Evolutionary conservation across 2,113 vertebrate species (phyloP).

Genomic region (Ranitomeya imitator): DNA sequence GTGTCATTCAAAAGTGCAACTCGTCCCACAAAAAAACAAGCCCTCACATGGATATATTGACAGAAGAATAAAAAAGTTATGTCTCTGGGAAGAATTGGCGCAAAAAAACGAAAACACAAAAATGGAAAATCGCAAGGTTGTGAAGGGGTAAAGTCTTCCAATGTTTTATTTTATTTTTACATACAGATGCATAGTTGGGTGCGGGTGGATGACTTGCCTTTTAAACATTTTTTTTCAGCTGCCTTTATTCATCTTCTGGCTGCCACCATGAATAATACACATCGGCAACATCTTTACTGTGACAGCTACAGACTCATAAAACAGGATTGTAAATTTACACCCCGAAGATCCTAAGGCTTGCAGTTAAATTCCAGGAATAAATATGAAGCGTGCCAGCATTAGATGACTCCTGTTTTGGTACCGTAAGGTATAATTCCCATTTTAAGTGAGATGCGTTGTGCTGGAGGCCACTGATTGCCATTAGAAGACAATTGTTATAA

Average conservation of each 20-base stretch:
- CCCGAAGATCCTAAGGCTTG: conserved; percentile 9
- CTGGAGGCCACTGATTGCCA: conserved; percentile 2
- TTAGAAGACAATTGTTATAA: conserved; percentile 44
- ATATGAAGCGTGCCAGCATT: background rate
- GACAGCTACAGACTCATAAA: conserved; percentile 25
- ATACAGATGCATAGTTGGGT: too few relatives aligned
- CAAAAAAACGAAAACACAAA: too few relatives aligned
- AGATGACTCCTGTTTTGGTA: conserved; percentile 8
- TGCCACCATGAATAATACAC: conserved; percentile 3
- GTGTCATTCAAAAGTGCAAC: too few relatives aligned
- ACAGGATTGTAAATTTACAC: conserved; percentile 16
- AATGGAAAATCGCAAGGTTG: too few relatives aligned
- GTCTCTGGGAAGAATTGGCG: too few relatives aligned
- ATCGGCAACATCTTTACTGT: conserved; percentile 27
- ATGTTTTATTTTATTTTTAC: too few relatives aligned
- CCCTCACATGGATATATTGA: too few relatives aligned
- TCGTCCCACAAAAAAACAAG: too few relatives aligned
- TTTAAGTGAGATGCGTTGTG: background rate
- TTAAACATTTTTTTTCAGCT: background rate
- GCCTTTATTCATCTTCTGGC: background rate
- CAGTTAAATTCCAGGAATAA: conserved; percentile 15
- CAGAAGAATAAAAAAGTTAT: too few relatives aligned
- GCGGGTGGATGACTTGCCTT: background rate
- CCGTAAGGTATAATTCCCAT: conserved; percentile 17
- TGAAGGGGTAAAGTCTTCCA: too few relatives aligned